A percentile compares a stretch with the other conserved stretches of the same genome.
phyloP scores from a whole-genome alignment of 2,888 invertebrate species.

The Caenorhabditis afra region DNA sequence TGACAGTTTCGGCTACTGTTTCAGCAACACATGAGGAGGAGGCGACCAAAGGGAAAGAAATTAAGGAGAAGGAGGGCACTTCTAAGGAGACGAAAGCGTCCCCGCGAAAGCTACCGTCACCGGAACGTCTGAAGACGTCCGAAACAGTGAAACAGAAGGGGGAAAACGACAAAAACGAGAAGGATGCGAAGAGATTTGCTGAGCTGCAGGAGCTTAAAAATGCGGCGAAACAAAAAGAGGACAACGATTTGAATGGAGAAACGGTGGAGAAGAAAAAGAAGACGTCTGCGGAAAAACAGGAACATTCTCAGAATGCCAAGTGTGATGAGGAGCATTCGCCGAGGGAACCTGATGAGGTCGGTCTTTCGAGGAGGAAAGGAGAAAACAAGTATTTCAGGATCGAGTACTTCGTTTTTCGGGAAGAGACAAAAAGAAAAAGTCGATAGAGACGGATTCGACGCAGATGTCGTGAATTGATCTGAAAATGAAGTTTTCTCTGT shows the following conservation, averaged over 20 bases:
- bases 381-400: neutral
- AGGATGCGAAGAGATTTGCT: too few species aligned
- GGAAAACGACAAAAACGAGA: neutral
- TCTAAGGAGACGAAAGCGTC: too few species aligned
- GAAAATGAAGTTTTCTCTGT: neutral
- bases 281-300: neutral
- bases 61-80: too few species aligned
- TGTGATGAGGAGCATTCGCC: constrained; percentile 8
- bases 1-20: too few species aligned
- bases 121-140: too few species aligned
- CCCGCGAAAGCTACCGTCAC: too few species aligned
- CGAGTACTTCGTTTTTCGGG: constrained; percentile 14
- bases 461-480: constrained; percentile 12
- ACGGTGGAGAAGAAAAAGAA: neutral
- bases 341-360: constrained; percentile 13
- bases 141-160: constrained; percentile 6
- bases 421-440: neutral
- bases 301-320: neutral
- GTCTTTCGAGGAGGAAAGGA: neutral
- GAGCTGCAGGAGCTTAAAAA: too few species aligned
- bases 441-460: constrained; percentile 10
- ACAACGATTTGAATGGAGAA: neutral
- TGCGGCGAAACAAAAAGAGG: too few species aligned
- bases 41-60: too few species aligned
- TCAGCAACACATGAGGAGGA: too few species aligned